These are phyloP conservation scores for Eulemur macaco DNA, from an alignment of 2,113 vertebrate species.

Conservation along the genomic window DNA sequence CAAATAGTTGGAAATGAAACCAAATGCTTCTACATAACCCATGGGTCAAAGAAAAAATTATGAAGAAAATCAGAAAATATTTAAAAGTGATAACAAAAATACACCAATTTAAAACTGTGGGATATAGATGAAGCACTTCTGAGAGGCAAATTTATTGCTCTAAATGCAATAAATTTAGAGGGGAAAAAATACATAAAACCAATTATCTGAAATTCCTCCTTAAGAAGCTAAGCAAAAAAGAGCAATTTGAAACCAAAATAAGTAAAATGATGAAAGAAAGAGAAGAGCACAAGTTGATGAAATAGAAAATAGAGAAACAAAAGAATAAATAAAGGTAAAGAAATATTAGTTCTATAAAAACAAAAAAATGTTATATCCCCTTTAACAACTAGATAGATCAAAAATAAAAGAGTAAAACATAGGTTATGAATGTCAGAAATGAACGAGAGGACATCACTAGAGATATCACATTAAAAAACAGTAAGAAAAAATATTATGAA, in stretches of 20 bases:
- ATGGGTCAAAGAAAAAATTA: neutral
- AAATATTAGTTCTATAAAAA: neutral
- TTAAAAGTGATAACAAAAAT: constrained; percentile 26
- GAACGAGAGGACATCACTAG: neutral
- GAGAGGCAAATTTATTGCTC: neutral
- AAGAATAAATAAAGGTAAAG: neutral
- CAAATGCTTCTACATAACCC: neutral
- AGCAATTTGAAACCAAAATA: neutral
- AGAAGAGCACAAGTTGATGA: neutral
- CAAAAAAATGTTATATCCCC: neutral
- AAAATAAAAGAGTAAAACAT: constrained; percentile 31
- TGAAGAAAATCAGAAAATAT: neutral
- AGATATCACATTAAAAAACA: neutral
- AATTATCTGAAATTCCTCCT: neutral
- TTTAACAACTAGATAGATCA: neutral
- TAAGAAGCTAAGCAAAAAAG: neutral
- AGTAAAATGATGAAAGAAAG: neutral
- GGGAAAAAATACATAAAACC: neutral
- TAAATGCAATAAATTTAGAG: neutral
- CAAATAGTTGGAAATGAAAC: neutral
- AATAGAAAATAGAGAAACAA: neutral
- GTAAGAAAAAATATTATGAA: neutral
- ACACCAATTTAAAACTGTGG: neutral
- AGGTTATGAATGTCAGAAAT: neutral
- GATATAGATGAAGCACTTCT: neutral